A percentile compares a stretch with the other conserved stretches of the same genome.
These are phyloP conservation scores for Hetaerina americana DNA, from an alignment of 1,140 invertebrate species.

Conservation along the genomic window DNA sequence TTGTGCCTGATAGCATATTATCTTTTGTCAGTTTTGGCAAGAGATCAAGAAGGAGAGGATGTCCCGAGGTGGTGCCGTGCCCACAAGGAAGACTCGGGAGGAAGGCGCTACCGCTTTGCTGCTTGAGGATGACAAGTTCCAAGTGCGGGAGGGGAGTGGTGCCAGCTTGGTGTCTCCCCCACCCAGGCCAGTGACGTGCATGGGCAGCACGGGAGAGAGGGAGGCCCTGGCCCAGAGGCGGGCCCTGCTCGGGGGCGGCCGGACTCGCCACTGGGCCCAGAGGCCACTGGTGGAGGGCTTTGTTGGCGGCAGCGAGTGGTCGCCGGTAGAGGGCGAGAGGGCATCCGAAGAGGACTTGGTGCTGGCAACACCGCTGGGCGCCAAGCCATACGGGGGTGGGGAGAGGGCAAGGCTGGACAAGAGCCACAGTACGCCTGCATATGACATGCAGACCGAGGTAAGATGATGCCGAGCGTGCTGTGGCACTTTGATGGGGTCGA, in stretches of 20 bases:
- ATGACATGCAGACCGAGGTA: constrained; percentile 36
- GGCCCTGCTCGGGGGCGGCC: neutral
- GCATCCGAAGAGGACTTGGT: too few species aligned
- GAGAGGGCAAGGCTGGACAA: constrained; percentile 50
- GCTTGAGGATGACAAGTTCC: constrained; percentile 18
- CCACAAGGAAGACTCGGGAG: neutral
- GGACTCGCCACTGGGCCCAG: too few species aligned
- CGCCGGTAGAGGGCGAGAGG: too few species aligned
- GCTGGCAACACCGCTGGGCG: too few species aligned
- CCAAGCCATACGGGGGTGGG: constrained; percentile 14
- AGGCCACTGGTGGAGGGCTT: too few species aligned
- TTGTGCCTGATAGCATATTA: neutral
- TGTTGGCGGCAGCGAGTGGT: too few species aligned
- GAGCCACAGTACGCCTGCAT: constrained; percentile 60
- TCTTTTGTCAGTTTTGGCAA: constrained; percentile 41
- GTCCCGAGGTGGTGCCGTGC: constrained; percentile 31
- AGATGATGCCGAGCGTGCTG: neutral
- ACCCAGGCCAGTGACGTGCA: constrained; percentile 47
- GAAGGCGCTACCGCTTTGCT: too few species aligned
- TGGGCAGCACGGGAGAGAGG: constrained; percentile 29
- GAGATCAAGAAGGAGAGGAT: constrained; percentile 38
- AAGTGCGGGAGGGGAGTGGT: constrained; percentile 46
- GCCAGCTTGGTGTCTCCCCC: constrained; percentile 42
- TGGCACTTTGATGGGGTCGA: neutral
- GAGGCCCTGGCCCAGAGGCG: neutral